Conservation (phyloP, 2,113 vertebrate genomes). For the Onychostoma macrolepis region DNA sequence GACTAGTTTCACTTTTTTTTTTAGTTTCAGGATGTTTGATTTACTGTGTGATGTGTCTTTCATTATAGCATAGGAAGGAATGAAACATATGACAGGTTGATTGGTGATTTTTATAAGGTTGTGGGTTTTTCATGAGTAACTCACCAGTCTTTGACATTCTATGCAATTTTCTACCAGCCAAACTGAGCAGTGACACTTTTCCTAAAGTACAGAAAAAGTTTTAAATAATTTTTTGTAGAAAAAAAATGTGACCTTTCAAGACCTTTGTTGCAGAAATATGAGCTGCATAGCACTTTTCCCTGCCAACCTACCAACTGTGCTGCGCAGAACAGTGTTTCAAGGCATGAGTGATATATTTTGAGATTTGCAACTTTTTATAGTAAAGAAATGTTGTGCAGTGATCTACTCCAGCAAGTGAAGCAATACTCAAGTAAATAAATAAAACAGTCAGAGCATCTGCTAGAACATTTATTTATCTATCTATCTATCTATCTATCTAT, state of each 20-base stretch:
- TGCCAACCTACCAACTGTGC: conserved; percentile 15
- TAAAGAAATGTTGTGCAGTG: background rate
- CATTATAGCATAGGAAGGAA: too few species aligned
- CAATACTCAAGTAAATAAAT: background rate
- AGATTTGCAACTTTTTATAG: background rate
- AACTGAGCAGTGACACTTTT: background rate
- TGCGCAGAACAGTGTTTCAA: background rate
- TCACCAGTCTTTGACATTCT: background rate
- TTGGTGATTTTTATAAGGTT: background rate
- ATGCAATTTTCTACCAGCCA: background rate
- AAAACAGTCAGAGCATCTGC: background rate
- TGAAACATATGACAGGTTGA: background rate
- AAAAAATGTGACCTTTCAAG: conserved; percentile 23
- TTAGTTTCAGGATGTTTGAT: background rate
- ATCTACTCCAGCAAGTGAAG: background rate
- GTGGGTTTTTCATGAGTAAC: background rate
- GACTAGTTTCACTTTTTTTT: background rate
- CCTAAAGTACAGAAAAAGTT: conserved; percentile 8
- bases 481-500: too few species aligned
- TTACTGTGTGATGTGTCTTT: background rate
- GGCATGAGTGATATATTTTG: background rate
- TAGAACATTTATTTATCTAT: too few species aligned
- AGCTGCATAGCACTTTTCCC: background rate
- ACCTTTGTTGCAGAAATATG: background rate
- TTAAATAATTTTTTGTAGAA: background rate